Evolutionary conservation across 2,888 invertebrate genomes (phyloP), one percentile per base, ranked within the genome.

Genomic region (Hydriomena furcata): DNA sequence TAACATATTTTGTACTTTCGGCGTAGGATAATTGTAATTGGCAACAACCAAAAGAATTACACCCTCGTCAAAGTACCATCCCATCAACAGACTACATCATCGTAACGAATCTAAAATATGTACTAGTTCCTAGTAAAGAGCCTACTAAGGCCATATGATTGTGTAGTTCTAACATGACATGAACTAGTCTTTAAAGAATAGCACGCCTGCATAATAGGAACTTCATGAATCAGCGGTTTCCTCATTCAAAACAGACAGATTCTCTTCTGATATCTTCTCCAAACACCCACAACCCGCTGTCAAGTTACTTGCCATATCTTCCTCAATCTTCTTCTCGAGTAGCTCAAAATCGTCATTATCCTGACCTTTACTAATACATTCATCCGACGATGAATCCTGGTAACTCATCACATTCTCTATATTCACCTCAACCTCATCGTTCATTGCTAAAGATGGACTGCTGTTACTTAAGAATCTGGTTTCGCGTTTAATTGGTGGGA

Each of bases 341-440:
- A 70, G 48, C 45, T 89, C 89, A 44, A 90, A 90, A 37, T 89
- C 89, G 38, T 88, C 88, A 45, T 59, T 68, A 0, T 86, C 84
- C 36, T 76, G 78, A 52, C 83, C 82, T 50, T 76, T 54, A 28
- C 41, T 37, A 23, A 52, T 35, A 54, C 86, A 85, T 50, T 90
- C 89, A 23, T 90, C 89, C 0, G 88, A 87, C 0, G 89, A 89
- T 0, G 89, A 89, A 47, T 90, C 89, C 46, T 88, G 86, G 63
- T 89, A 89, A 47, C 79, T 63, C 70, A 87, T 67, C 1, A 81
- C 82, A 51, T 78, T 84, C 38, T 89, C 89, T 2, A 90, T 85
- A 34, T 90, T 90, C 1, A 90, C 69, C 55, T 89, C 84, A 0
- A 88, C 76, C 20, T 82, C 83, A 1, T 60, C 72, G 27, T 65